phyloP scores from a whole-genome alignment of 2,888 invertebrate species.

The Anoplius nigerrimus region DNA sequence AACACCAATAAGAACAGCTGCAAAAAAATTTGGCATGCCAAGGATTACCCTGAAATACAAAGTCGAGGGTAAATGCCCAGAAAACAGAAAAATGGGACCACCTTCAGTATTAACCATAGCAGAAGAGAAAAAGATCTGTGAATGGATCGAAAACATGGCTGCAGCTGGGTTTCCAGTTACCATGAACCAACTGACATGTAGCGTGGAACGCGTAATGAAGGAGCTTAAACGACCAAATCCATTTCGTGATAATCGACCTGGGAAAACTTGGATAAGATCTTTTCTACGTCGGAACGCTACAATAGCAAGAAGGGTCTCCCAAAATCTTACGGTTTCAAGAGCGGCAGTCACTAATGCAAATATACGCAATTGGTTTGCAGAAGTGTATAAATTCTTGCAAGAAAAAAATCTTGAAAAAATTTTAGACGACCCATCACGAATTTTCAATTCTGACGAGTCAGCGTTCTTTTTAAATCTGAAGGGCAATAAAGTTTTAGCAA shows the following conservation, averaged over 20 bases:
- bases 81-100: conserved; percentile 44
- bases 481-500: no score
- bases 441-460: no score
- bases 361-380: conserved; percentile 48
- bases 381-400: conserved; percentile 45
- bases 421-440: no score
- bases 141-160: conserved; percentile 48
- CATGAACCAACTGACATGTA: conserved; percentile 50
- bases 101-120: conserved; percentile 19
- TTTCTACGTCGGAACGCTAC: no score
- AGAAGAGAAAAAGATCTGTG: conserved; percentile 39
- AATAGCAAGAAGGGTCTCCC: no score
- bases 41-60: conserved; percentile 38
- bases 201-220: conserved; percentile 32
- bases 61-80: no score
- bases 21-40: conserved; percentile 36
- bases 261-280: no score
- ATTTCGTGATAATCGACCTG: no score
- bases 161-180: conserved; percentile 61
- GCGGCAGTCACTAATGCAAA: conserved; percentile 41
- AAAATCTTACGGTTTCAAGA: conserved; percentile 46
- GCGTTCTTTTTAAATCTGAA: no score
- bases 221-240: conserved; percentile 35
- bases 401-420: conserved; percentile 41
- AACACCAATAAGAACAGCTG: no score